Evolutionary conservation across 2,113 vertebrate genomes (phyloP).

Genomic region (Dipodomys ordii): DNA sequence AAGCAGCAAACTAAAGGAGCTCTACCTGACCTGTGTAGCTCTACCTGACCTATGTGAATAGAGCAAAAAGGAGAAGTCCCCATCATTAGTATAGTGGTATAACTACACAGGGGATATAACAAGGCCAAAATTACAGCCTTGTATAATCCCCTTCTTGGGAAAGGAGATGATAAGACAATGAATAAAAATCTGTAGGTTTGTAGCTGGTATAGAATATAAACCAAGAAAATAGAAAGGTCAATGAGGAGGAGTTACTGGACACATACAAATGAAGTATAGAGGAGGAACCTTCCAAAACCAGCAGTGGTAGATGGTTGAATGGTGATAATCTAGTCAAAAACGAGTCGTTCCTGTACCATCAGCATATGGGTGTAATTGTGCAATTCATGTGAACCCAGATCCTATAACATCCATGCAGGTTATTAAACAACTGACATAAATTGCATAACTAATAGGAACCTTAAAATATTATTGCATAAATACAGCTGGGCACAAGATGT

Average conservation of each 20-base stretch:
- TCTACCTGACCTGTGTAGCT: background rate
- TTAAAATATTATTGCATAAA: background rate
- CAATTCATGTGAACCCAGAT: background rate
- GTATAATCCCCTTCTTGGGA: background rate
- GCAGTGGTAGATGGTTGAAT: background rate
- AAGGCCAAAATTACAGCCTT: background rate
- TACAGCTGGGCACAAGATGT: background rate
- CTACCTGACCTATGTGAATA: background rate
- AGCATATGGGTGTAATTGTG: background rate
- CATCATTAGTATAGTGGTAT: background rate
- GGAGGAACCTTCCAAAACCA: background rate
- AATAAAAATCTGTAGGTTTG: background rate
- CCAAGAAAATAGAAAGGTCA: background rate
- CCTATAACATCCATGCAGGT: background rate
- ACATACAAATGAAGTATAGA: background rate
- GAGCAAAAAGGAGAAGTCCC: background rate
- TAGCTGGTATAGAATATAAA: background rate
- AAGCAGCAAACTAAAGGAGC: background rate
- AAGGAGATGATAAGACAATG: background rate
- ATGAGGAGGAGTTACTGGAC: background rate
- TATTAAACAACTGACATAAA: background rate
- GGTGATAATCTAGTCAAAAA: background rate
- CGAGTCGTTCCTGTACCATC: background rate
- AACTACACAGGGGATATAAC: background rate
- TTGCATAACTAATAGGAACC: background rate